Base-by-base conservation (phyloP, 2,797 vertebrate genomes). In the Oryzias dopingdopingensis region DNA sequence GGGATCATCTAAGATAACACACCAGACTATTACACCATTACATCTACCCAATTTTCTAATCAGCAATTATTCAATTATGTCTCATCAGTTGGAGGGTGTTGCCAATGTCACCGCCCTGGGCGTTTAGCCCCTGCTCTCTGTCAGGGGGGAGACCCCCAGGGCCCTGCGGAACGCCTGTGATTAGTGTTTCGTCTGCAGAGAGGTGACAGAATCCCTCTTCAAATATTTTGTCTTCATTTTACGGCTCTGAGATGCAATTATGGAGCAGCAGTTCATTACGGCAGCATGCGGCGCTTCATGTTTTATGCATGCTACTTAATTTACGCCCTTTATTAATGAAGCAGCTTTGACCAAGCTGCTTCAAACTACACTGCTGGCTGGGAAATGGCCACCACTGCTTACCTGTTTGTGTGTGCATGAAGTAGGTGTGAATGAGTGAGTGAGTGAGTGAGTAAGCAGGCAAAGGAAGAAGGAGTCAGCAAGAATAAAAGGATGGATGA, bases 151-250 rank as follows among this genome's bases (percentile, higher is more conserved):
- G 74, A 83, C 80, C 87, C 88, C 61, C 64, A 66, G 86, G 87
- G 85, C 75, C 80, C 80, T 6, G 68, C 66, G 41, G 72, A 86
- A 86, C 23, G 83, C 79, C 70, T 86, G 80, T 93, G 91, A 93
- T 92, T 92, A 92, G 91, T 93, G 91, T 89, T 88, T 85, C 83
- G 51, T 85, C 87, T 88, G 89, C 88, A 85, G 84, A 86, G 87
- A 91, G 90, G 91, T 92, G 91, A 93, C 92, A 93, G 89, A 89
- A 93, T 90, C 89, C 88, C 89, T 91, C 87, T 92, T 92, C 88
- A 92, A 93, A 93, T 93, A 91, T 92, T 93, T 92, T 92, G 90
- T 91, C 91, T 93, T 92, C 90, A 92, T 93, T 93, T 91, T 89
- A 89, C 83, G 72, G 87, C 88, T 85, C 86, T 77, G 87, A 85